phyloP scores from a whole-genome alignment of 2,797 vertebrate species.

The Falco cherrug region DNA sequence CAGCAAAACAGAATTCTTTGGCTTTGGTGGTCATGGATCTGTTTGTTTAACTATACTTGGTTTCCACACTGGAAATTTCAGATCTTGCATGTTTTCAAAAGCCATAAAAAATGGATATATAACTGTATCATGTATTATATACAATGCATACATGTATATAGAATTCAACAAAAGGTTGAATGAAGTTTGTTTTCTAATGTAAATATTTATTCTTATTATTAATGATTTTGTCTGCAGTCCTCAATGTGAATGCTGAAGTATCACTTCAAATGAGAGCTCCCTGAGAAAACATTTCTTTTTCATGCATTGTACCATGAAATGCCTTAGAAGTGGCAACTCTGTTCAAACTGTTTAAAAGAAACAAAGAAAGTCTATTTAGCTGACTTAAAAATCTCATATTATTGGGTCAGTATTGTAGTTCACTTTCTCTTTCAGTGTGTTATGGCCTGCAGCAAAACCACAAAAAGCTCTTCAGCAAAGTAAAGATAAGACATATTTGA shows the following conservation, averaged over 20 bases:
- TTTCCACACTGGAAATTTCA: background rate
- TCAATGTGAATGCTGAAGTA: background rate
- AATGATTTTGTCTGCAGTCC: background rate
- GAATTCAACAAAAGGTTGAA: background rate
- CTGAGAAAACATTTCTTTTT: background rate
- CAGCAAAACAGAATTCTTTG: background rate
- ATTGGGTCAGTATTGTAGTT: fast-evolving
- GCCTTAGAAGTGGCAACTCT: background rate
- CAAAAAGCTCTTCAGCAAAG: background rate
- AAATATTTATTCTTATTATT: background rate
- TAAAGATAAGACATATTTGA: background rate
- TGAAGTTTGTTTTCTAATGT: background rate
- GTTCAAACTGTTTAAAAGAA: background rate
- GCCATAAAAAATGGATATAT: background rate
- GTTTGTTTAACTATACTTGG: background rate
- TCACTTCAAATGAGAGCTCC: background rate
- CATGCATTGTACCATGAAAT: background rate
- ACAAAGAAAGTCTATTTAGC: background rate
- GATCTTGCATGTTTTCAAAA: background rate
- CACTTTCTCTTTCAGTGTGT: background rate
- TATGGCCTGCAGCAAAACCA: background rate
- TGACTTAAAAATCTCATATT: background rate
- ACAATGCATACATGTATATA: background rate
- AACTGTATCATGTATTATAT: background rate
- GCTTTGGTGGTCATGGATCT: background rate